Conservation (phyloP, 2,113 vertebrate species). For the Canis aureus region DNA sequence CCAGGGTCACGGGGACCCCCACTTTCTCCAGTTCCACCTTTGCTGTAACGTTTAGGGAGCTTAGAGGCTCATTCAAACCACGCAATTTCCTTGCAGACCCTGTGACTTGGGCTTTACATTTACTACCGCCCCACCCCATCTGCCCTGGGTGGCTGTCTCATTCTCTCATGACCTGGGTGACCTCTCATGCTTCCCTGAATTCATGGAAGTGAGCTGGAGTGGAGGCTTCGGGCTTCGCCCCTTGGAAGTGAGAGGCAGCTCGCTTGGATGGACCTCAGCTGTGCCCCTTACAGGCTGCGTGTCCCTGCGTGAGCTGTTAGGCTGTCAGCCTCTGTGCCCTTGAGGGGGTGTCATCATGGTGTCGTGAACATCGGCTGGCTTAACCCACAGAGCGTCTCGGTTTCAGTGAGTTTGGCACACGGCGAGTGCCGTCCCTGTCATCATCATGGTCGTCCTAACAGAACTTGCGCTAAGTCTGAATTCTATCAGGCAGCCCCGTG, state of each 20-base stretch:
- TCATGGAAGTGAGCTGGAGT: no score
- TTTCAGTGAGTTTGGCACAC: rapidly evolving
- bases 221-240: neutral
- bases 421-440: neutral
- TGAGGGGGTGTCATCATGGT: neutral
- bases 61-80: neutral
- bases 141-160: rapidly evolving
- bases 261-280: no score
- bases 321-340: neutral
- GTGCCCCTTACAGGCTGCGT: neutral
- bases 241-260: neutral
- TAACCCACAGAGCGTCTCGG: no score
- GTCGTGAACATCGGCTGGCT: no score
- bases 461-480: neutral
- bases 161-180: neutral
- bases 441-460: rapidly evolving
- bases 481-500: neutral
- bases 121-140: neutral
- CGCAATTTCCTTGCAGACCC: neutral
- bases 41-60: neutral
- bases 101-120: neutral
- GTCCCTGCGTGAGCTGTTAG: neutral
- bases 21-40: neutral
- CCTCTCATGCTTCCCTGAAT: no score
- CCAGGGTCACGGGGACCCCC: neutral